phyloP scores from a whole-genome alignment of 2,888 invertebrate species.

The Lordiphosa fenestrarum region DNA sequence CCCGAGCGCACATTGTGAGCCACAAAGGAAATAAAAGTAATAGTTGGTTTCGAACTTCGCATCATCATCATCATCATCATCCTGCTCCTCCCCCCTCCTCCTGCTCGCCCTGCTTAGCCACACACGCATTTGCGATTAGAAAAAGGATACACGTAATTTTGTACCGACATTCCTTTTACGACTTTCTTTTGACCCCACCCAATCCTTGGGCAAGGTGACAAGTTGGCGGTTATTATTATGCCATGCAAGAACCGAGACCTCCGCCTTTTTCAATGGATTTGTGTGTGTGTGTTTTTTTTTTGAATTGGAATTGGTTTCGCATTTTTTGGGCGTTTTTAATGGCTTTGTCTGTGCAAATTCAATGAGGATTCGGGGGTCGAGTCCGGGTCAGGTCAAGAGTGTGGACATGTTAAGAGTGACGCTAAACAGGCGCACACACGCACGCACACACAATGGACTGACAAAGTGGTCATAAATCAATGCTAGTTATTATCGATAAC shows the following conservation, averaged over 20 bases:
- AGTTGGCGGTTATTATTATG: slow-evolving; percentile 74
- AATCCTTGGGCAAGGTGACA: slow-evolving; percentile 62
- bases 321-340: slow-evolving; percentile 63
- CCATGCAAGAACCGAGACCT: slow-evolving; percentile 39
- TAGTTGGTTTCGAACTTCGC: slow-evolving; percentile 50
- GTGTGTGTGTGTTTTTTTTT: slow-evolving; percentile 21
- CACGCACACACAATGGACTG: slow-evolving; percentile 6
- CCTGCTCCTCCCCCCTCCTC: not conserved
- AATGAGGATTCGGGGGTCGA: slow-evolving; percentile 33
- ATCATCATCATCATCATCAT: not conserved
- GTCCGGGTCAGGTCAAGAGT: slow-evolving; percentile 27
- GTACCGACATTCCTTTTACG: slow-evolving; percentile 61
- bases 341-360: slow-evolving; percentile 55
- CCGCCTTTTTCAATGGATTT: slow-evolving; percentile 60
- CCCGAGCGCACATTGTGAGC: slow-evolving; percentile 18
- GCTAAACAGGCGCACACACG: slow-evolving; percentile 42
- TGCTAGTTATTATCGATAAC: slow-evolving; percentile 64
- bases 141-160: slow-evolving; percentile 74
- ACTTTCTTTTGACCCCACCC: slow-evolving; percentile 37
- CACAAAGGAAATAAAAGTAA: slow-evolving; percentile 63
- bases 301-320: slow-evolving; percentile 40
- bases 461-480: slow-evolving; percentile 54
- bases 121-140: slow-evolving; percentile 60
- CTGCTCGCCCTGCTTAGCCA: not conserved
- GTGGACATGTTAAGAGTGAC: slow-evolving; percentile 43